These are phyloP conservation scores for Zaprionus tsacasi DNA, from an alignment of 1,140 invertebrate genomes.

Conservation along the genomic window DNA sequence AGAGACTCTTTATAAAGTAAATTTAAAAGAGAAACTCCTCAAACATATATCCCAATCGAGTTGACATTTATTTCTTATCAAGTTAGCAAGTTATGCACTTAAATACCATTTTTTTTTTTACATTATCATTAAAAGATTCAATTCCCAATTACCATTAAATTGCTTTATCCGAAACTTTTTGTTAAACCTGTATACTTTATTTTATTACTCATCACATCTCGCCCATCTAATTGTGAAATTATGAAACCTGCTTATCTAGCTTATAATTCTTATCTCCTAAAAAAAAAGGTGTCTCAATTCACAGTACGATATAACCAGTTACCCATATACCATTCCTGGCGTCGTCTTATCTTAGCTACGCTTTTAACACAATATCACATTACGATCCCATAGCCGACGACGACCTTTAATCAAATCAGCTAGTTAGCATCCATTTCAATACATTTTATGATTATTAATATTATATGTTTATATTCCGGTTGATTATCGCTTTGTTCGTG, in stretches of 20 bases:
- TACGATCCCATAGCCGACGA: conserved; percentile 50
- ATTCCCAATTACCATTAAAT: background rate
- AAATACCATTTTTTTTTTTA: background rate
- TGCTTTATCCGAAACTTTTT: background rate
- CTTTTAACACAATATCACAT: conserved; percentile 80
- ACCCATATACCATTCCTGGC: background rate
- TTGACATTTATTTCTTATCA: conserved; percentile 1
- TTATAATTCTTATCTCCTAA: conserved; percentile 13
- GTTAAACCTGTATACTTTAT: background rate
- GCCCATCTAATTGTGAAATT: background rate
- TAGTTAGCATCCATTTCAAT: conserved; percentile 79
- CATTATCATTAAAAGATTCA: background rate
- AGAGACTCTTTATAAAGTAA: too few relatives aligned
- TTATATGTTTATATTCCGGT: conserved; percentile 72
- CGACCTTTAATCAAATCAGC: conserved; percentile 77
- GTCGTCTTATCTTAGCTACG: conserved; percentile 32
- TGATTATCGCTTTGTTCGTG: conserved; percentile 78
- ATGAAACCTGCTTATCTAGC: conserved; percentile 24
- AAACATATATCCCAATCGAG: background rate
- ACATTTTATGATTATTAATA: conserved; percentile 82
- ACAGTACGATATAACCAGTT: conserved; percentile 21
- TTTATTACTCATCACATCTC: background rate
- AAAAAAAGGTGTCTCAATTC: conserved; percentile 37
- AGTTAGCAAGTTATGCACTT: background rate
- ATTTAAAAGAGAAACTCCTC: background rate